Evolutionary conservation across 2,113 vertebrate species (phyloP).

Genomic region (Illadopsis cleaveri): DNA sequence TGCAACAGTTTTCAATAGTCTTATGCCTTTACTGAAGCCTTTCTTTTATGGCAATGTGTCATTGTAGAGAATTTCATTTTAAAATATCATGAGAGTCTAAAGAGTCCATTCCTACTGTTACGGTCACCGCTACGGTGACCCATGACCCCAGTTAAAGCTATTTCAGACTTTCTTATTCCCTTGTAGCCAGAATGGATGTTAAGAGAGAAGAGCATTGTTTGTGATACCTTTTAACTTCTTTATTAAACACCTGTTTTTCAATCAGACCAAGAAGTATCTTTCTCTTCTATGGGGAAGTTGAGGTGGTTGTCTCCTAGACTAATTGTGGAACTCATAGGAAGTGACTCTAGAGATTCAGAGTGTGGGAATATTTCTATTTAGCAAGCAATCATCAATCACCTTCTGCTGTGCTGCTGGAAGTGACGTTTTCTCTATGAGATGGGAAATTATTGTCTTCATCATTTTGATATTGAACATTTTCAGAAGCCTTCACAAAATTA

Average conservation of each 20-base stretch:
- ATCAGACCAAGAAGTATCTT: neutral
- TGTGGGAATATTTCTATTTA: neutral
- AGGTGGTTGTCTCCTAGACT: neutral
- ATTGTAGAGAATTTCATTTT: neutral
- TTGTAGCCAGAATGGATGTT: neutral
- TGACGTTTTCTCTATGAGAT: neutral
- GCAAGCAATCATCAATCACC: neutral
- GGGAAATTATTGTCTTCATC: conserved; percentile 13
- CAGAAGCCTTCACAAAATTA: neutral
- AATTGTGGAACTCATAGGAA: neutral
- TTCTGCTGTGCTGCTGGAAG: neutral
- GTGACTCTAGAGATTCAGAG: neutral
- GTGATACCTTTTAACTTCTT: neutral
- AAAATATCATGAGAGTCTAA: neutral
- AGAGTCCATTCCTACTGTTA: neutral
- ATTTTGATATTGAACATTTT: conserved; percentile 3
- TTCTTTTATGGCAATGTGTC: neutral
- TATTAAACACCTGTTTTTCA: neutral
- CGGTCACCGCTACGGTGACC: neutral
- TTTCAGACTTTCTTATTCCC: neutral
- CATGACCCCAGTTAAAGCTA: neutral
- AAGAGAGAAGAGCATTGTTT: neutral
- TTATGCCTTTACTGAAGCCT: neutral
- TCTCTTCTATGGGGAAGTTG: neutral
- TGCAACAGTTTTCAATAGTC: neutral